Conservation (phyloP, 2,888 invertebrate genomes). For the Mythimna impura region DNA sequence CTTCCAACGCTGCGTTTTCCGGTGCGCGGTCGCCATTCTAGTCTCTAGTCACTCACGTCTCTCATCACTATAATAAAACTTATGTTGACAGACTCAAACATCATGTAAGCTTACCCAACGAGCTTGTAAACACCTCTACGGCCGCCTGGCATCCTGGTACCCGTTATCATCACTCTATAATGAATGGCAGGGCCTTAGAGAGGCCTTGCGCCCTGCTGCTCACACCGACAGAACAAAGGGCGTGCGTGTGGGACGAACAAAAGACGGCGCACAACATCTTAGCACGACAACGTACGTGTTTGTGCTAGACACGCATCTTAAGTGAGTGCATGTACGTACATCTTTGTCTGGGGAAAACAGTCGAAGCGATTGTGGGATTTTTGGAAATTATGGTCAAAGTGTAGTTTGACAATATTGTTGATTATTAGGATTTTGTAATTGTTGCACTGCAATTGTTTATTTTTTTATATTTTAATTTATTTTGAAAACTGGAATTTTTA, state of each 20-base stretch:
- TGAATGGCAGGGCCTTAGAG: conserved; percentile 25
- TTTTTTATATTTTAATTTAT: too few relatives aligned
- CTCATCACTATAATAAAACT: too few relatives aligned
- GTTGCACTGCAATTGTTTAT: too few relatives aligned
- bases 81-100: too few relatives aligned
- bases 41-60: too few relatives aligned
- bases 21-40: too few relatives aligned
- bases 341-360: background rate
- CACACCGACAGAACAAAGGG: conserved; percentile 22
- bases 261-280: conserved; percentile 32
- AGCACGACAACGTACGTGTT: conserved; percentile 4
- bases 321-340: conserved; percentile 1
- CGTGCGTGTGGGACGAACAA: conserved; percentile 35
- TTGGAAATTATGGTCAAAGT: background rate
- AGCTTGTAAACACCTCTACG: background rate
- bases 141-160: background rate
- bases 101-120: background rate
- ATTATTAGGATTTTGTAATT: too few relatives aligned
- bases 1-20: too few relatives aligned
- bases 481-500: too few relatives aligned
- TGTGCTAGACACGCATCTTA: conserved; percentile 14
- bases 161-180: conserved; percentile 32
- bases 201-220: conserved; percentile 18
- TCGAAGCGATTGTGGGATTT: too few relatives aligned
- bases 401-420: background rate